Evolutionary conservation across 2,113 vertebrate species (phyloP).

Genomic region (Bambusicola thoracicus): DNA sequence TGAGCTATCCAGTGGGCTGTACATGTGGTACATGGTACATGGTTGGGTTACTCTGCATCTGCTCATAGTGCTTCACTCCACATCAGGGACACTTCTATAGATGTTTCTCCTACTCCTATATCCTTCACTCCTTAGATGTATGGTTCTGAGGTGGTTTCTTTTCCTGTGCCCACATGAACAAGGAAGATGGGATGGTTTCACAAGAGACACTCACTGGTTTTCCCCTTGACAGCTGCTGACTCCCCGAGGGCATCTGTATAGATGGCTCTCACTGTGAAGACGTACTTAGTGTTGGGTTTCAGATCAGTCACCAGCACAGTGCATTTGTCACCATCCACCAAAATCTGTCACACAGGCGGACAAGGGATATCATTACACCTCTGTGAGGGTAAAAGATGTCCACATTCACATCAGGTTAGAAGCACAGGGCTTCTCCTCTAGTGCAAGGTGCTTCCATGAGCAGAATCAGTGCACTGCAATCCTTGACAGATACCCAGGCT

Average conservation of each 20-base stretch:
- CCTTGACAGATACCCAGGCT: background rate
- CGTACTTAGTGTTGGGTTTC: conserved; percentile 81
- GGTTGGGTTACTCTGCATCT: background rate
- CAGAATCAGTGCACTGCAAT: rapidly evolving
- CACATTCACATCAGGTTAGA: background rate
- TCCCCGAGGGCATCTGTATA: conserved; percentile 80
- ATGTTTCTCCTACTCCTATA: background rate
- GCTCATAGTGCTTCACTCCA: background rate
- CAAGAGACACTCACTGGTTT: conserved; percentile 80
- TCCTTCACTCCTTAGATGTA: rapidly evolving
- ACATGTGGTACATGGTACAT: background rate
- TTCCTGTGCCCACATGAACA: background rate
- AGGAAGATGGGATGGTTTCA: background rate
- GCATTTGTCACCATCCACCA: conserved; percentile 80
- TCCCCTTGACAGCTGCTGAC: conserved; percentile 65
- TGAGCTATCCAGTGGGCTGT: background rate
- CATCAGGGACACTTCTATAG: background rate
- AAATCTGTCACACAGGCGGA: conserved; percentile 68
- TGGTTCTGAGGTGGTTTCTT: background rate
- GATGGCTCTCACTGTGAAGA: conserved; percentile 79
- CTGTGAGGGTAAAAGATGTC: background rate
- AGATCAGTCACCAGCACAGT: conserved; percentile 77
- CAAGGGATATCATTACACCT: background rate
- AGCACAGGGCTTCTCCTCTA: background rate
- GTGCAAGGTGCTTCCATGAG: background rate